Base-by-base conservation (phyloP, 2,888 invertebrate genomes). In the Trilocha varians region DNA sequence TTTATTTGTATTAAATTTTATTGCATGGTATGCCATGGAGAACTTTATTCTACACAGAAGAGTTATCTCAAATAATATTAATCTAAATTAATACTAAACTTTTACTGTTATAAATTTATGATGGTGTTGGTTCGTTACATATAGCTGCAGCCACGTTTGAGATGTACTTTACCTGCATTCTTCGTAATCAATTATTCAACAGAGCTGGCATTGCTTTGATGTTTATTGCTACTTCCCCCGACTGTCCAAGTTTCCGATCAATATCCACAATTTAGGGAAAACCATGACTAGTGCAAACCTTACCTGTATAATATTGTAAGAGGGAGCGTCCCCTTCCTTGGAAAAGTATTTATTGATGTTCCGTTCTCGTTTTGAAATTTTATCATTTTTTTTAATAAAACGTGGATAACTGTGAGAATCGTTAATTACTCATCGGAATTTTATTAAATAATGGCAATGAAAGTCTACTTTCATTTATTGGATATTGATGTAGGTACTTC, bases 221-320 rank as follows among this genome's bases (percentile, higher is more conserved):
- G 70, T 69, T 67, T 77, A 71, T 70, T 64, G 60, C 62, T 55
- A 55, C 62, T 63, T 62, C 65, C 75, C 75, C 66, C 70, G 69
- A 71, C 73, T 70, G 59, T 59, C 57, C 56, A 57, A 49, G 54
- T 46, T 42, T 49, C 40, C 62, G 65, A 72, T 79, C 78, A 65
- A 79, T 78, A 62, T 50, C 44, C 48, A 44, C 47, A 59, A 57
- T 63, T 64, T 44, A 53, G 76, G 79, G 73, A 66, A 78, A 70
- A 70, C 79, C 78, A 69, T 62, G 69, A 74, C 54, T 73, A 62
- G 64, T 48, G 62, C 50, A 49, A 55, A 49, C 45, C 52, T 50
- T 44, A 15, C 36, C 36, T 18, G 18, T 25, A 6, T 25, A 25
- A 25, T 25, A 25, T 25, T 25, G 25, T 5, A 25, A 11, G 11